phyloP scores from a whole-genome alignment of 2,797 vertebrate genomes.

The Vireo griseus region DNA sequence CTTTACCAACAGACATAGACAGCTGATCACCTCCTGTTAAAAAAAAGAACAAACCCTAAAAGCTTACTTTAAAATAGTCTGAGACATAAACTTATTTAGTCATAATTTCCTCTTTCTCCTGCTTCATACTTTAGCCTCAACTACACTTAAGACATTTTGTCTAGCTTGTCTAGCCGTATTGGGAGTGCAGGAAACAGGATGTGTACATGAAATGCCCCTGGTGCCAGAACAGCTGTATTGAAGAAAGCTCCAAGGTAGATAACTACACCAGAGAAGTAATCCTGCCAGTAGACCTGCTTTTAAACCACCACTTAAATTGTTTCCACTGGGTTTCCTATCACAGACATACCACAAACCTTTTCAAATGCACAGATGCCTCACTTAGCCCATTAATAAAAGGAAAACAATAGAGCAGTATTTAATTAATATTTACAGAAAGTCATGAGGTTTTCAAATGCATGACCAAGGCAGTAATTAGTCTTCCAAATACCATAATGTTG shows the following conservation, averaged over 20 bases:
- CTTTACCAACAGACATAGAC: background rate
- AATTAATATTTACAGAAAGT: conserved; percentile 29
- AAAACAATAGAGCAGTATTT: background rate
- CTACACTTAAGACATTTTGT: background rate
- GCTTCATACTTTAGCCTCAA: background rate
- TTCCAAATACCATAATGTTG: background rate
- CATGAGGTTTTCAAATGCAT: background rate
- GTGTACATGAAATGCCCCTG: background rate
- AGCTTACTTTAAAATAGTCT: background rate
- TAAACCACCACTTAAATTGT: background rate
- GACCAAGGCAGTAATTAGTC: background rate
- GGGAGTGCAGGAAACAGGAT: background rate
- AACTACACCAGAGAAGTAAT: background rate
- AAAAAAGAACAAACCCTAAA: background rate
- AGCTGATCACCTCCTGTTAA: background rate
- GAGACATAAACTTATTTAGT: background rate
- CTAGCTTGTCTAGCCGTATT: background rate
- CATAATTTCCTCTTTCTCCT: background rate
- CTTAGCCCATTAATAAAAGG: background rate
- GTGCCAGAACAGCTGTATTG: background rate
- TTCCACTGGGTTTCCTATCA: background rate
- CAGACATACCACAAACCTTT: background rate
- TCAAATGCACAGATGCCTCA: background rate
- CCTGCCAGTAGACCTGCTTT: background rate
- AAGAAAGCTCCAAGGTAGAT: background rate